Evolutionary conservation across 2,113 vertebrate genomes (phyloP), one percentile per base, ranked within the genome.

Genomic region (Dipodomys ordii): DNA sequence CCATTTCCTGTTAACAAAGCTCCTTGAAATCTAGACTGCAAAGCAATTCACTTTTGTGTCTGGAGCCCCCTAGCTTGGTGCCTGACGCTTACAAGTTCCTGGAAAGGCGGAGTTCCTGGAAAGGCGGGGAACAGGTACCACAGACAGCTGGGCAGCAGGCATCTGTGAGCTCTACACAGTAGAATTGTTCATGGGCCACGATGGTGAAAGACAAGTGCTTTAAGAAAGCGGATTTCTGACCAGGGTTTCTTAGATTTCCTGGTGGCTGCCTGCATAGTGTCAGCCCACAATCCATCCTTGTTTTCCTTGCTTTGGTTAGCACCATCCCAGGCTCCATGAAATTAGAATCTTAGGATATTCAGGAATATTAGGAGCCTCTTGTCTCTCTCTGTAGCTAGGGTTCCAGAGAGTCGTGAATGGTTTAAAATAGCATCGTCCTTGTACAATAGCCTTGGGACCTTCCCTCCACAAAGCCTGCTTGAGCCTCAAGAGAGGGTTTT

Each of bases 111-210:
- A 27, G 44, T 3, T 6, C 32, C 12, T 60, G 65, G 65, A 3
- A 49, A 60, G 57, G 4, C 57, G 1, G 10, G 10, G 49, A 18
- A 65, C 35, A 25, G 20, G 5, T 19, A 74, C 23, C 18, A 39
- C 10, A 6, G 7, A 4, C 68, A 60, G 1, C 19, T 1, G 20
- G 15, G 5, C 16, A 46, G 44, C 30, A 39, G 20, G 65, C 1
- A 9, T 0, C 72, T 2, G 3, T 20, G 49, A 4, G 1, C 8
- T 49, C 30, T 5, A 28, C 1, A 0, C 57, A 6, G 4, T 0
- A 1, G 32, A 9, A 15, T 20, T 6, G 2, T 5, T 10, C 4
- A 64, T 49, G 53, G 16, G 25, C n/a, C 12, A 39, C 39, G 3
- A 39, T 39, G 39, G 39, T 6, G 39, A 39, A 39, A 39, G 39